Evolutionary conservation across 2,888 invertebrate genomes (phyloP), one percentile per base, ranked within the genome.

Genomic region (Eupithecia subfuscata): DNA sequence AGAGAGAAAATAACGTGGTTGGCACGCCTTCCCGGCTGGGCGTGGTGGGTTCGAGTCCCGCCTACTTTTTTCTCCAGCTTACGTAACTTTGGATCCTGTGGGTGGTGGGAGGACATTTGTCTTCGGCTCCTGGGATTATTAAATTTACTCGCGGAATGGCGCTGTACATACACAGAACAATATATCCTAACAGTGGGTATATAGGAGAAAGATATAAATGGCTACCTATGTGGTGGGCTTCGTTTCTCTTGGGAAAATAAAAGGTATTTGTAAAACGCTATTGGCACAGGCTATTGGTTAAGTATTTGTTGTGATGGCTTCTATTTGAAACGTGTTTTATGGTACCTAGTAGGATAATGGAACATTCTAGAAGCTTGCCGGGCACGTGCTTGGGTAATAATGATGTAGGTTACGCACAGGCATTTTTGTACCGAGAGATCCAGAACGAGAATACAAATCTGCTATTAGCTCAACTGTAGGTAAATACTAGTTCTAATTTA

Each of bases 21-120:
- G 34, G 70, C 77, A 84, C 78, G 84, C 82, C 74, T 40, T 63
- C 14, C 30, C 43, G 69, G 48, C 68, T 76, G 74, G 79, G 80
- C 78, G 79, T 75, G 75, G 76, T 67, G 68, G 68, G 68, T 40
- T 22, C 8, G 2, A 64, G 52, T 73, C 80, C 83, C 79, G 82
- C 83, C 77, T 71, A 37, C 37, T 52, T 70, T 75, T 74, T 78
- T 78, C 78, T 76, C 67, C 76, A 76, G 76, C 63, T 81, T 82
- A 81, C 78, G 70, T 81, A 79, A 81, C 75, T 85, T 70, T n/a
- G 60, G 67, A 43, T 60, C 73, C 82, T 77, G 84, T 77, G 90
- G 91, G 90, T 85, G 90, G 89, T 80, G 89, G 90, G 91, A 87
- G 90, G 88, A 87, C 89, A 87, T 89, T 90, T 89, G 87, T 90